Conservation (phyloP, 2,797 vertebrate genomes). For the Manis javanica region DNA sequence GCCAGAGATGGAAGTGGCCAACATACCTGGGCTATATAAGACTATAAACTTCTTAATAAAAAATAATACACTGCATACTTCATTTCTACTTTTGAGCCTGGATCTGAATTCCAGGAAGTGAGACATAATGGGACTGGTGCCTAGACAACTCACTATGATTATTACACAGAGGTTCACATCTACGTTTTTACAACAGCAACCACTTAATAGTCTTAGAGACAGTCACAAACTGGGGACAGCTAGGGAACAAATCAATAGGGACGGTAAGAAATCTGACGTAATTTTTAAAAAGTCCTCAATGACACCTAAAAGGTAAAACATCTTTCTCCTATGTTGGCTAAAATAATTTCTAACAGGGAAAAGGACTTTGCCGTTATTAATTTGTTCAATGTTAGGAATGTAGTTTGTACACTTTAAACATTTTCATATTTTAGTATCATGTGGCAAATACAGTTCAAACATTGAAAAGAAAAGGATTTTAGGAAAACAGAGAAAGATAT, state of each 20-base stretch:
- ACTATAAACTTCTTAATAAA: constrained; percentile 15
- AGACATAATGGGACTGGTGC: background rate
- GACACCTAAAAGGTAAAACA: background rate
- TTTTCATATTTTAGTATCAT: background rate
- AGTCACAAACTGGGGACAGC: background rate
- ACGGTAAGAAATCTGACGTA: constrained; percentile 4
- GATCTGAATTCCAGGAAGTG: constrained; percentile 53
- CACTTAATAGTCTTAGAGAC: background rate
- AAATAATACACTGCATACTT: background rate
- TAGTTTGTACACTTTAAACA: background rate
- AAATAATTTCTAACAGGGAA: background rate
- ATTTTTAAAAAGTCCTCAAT: background rate
- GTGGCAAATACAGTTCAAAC: background rate
- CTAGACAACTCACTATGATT: background rate
- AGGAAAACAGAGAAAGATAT: background rate
- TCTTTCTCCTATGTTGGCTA: background rate
- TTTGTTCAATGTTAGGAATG: background rate
- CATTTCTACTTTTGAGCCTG: background rate
- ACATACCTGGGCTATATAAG: background rate
- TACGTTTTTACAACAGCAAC: background rate
- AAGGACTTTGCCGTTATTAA: background rate
- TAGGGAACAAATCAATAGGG: background rate
- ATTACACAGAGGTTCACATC: background rate
- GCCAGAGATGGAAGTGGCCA: background rate
- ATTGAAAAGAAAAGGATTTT: background rate